Conservation (phyloP, 2,888 invertebrate species). For the Agriotes lineatus region DNA sequence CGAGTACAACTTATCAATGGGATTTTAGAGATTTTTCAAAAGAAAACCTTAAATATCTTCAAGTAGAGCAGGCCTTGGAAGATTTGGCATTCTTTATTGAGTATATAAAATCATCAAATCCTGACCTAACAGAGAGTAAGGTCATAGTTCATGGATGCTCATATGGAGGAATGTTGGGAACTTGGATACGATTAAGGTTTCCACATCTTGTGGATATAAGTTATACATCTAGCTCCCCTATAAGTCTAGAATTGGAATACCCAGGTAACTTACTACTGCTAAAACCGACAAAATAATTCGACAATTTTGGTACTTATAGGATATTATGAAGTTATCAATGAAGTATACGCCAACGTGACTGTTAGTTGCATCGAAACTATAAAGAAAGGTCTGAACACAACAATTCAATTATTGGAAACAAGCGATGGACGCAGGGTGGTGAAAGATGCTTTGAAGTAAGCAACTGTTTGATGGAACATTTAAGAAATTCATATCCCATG, state of each 20-base stretch:
- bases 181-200: conserved; percentile 72
- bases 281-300: too few relatives aligned
- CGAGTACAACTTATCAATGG: too few relatives aligned
- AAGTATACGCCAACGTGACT: conserved; percentile 34
- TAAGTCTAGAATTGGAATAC: conserved; percentile 71
- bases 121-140: conserved; percentile 61
- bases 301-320: too few relatives aligned
- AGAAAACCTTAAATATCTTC: conserved; percentile 62
- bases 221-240: conserved; percentile 72
- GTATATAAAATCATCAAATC: conserved; percentile 51
- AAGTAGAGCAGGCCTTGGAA: conserved; percentile 64
- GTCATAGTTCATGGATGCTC: conserved; percentile 72
- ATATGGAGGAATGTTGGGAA: conserved; percentile 72
- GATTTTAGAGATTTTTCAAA: conserved; percentile 42
- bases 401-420: conserved; percentile 17
- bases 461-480: background rate
- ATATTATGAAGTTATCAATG: conserved; percentile 27
- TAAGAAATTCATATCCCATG: background rate
- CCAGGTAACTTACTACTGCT: too few relatives aligned
- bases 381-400: conserved; percentile 13
- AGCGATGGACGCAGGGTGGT: conserved; percentile 19
- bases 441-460: conserved; percentile 27
- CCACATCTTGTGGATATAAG: conserved; percentile 72
- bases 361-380: conserved; percentile 25
- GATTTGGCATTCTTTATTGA: conserved; percentile 65